These are phyloP conservation scores for Pachycephus smyrnensis DNA, from an alignment of 2,888 invertebrate species.

Conservation along the genomic window DNA sequence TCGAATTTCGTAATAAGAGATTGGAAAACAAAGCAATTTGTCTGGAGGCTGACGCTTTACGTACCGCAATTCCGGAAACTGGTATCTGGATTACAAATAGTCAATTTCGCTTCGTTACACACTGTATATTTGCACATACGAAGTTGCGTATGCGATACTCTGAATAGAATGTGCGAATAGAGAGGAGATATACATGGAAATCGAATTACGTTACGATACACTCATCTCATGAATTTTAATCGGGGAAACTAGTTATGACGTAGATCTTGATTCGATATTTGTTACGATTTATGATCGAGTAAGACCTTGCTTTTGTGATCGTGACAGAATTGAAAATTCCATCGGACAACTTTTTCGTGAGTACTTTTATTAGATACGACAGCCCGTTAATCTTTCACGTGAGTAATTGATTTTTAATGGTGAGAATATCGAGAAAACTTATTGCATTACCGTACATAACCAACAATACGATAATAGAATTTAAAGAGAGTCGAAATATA, in stretches of 20 bases:
- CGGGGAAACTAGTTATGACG: neutral
- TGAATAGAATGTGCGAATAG: neutral
- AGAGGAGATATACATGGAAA: neutral
- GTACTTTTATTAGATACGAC: neutral
- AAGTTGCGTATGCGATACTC: neutral
- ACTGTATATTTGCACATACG: neutral
- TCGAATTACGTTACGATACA: neutral
- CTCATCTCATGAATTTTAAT: neutral
- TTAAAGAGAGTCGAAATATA: neutral
- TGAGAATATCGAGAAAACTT: neutral
- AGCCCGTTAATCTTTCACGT: neutral
- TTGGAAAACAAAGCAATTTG: slow-evolving; percentile 43
- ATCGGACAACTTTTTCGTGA: neutral
- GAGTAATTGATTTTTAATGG: neutral
- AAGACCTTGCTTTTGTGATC: neutral
- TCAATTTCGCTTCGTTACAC: slow-evolving; percentile 32
- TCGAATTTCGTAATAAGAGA: neutral
- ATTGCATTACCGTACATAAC: neutral
- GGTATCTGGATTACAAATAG: slow-evolving; percentile 36
- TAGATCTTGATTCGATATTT: neutral
- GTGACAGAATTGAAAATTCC: neutral
- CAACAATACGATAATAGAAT: neutral
- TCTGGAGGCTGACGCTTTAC: slow-evolving; percentile 33
- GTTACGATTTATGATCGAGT: neutral
- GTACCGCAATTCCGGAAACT: slow-evolving; percentile 30